phyloP scores from a whole-genome alignment of 1,140 invertebrate genomes.

The Holcopasites calliopsidis region DNA sequence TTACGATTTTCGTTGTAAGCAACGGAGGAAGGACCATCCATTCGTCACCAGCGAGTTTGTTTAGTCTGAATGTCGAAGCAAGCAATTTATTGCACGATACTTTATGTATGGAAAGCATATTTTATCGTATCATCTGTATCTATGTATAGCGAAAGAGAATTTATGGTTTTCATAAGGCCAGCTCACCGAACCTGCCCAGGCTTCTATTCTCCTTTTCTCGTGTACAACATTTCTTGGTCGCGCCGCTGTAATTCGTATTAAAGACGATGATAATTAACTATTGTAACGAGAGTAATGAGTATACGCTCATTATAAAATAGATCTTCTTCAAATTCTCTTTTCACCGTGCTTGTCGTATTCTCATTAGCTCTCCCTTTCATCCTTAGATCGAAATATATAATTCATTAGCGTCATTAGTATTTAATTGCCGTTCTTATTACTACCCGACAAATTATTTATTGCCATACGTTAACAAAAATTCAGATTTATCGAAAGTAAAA shows the following conservation, averaged over 20 bases:
- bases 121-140: constrained; percentile 1
- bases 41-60: constrained; percentile 2
- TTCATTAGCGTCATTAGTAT: too few relatives aligned
- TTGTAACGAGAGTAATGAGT: not conserved
- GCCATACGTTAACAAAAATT: too few relatives aligned
- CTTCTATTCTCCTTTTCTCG: not conserved
- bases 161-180: constrained; percentile 15
- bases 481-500: too few relatives aligned
- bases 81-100: constrained; percentile 18
- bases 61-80: not conserved
- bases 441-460: too few relatives aligned
- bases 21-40: not conserved
- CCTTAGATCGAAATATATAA: too few relatives aligned
- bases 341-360: too few relatives aligned
- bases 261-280: not conserved
- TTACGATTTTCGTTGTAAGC: not conserved
- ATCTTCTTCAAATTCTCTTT: too few relatives aligned
- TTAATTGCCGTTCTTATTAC: too few relatives aligned
- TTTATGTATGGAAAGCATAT: constrained; percentile 17
- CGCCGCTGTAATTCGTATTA: not conserved
- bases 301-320: too few relatives aligned
- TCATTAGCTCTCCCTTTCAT: too few relatives aligned
- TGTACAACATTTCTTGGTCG: not conserved
- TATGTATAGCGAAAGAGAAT: not conserved
- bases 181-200: not conserved